These are phyloP conservation scores for Calliphora vomitoria DNA, from an alignment of 2,888 invertebrate species.

Conservation along the genomic window DNA sequence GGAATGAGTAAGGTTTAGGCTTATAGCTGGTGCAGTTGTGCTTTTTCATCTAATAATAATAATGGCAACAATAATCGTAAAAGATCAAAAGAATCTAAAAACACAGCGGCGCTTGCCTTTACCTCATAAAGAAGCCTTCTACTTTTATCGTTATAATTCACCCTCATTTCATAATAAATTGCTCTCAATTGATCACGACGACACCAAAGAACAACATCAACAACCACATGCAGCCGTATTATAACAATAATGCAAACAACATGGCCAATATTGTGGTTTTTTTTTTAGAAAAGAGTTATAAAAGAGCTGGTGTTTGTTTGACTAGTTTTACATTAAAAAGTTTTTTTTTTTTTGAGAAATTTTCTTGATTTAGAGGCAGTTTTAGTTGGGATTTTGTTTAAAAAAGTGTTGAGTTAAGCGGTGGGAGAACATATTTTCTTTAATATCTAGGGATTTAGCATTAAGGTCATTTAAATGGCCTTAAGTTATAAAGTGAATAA, in stretches of 20 bases:
- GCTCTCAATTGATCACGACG: conserved; percentile 85
- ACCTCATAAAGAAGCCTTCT: conserved; percentile 77
- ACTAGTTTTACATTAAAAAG: conserved; percentile 53
- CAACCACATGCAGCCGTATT: conserved; percentile 30
- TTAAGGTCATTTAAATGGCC: conserved; percentile 70
- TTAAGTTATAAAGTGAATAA: conserved; percentile 61
- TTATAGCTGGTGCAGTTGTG: conserved; percentile 9
- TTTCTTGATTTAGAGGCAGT: conserved; percentile 16
- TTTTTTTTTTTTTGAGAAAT: conserved; percentile 34
- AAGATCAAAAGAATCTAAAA: conserved; percentile 81
- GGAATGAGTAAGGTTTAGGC: neutral
- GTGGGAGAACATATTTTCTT: conserved; percentile 54
- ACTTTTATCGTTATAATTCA: conserved; percentile 84
- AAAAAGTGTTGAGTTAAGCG: conserved; percentile 57
- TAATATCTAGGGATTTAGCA: conserved; percentile 63
- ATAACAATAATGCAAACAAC: conserved; percentile 55
- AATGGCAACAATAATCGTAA: conserved; percentile 71
- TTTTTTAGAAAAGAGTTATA: neutral
- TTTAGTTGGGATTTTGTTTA: conserved; percentile 32
- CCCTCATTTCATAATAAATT: conserved; percentile 85
- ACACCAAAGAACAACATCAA: conserved; percentile 61
- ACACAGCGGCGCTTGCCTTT: conserved; percentile 74
- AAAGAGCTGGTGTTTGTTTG: conserved; percentile 49
- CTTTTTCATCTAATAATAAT: conserved; percentile 59
- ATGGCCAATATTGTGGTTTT: conserved; percentile 46